Evolutionary conservation across 2,113 vertebrate genomes (phyloP).

Genomic region (Glaucomys volans): DNA sequence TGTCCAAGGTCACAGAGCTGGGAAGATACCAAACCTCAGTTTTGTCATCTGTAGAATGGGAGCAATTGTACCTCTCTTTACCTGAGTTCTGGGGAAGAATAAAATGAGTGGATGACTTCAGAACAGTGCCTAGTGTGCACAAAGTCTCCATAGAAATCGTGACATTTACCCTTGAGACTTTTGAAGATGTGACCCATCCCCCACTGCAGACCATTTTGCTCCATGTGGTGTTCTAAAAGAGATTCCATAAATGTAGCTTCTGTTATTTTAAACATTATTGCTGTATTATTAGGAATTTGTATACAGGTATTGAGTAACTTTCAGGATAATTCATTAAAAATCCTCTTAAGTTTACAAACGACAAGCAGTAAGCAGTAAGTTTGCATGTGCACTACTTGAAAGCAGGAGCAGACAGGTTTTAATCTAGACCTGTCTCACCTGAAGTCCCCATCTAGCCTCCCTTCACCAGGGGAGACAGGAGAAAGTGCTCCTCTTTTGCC

Average conservation of each 20-base stretch:
- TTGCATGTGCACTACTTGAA: neutral
- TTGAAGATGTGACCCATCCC: neutral
- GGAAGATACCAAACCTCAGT: neutral
- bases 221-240: neutral
- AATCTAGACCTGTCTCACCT: neutral
- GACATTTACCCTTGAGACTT: neutral
- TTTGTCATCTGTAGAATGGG: neutral
- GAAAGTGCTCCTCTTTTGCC: neutral
- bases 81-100: neutral
- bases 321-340: conserved; percentile 1
- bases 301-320: neutral
- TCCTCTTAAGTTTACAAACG: neutral
- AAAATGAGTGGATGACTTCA: neutral
- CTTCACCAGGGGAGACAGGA: neutral
- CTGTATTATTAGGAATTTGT: neutral
- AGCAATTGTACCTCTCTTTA: neutral
- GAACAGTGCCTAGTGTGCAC: neutral
- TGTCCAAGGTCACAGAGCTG: conserved; percentile 72
- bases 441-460: neutral
- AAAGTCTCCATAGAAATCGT: neutral
- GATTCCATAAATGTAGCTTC: neutral
- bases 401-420: neutral
- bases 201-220: neutral
- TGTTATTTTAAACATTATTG: neutral
- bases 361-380: neutral